Percentiles rank a stretch among this genome's conserved stretches.
These are phyloP conservation scores for Erynnis tages DNA, from an alignment of 2,888 invertebrate species.

Conservation along the genomic window DNA sequence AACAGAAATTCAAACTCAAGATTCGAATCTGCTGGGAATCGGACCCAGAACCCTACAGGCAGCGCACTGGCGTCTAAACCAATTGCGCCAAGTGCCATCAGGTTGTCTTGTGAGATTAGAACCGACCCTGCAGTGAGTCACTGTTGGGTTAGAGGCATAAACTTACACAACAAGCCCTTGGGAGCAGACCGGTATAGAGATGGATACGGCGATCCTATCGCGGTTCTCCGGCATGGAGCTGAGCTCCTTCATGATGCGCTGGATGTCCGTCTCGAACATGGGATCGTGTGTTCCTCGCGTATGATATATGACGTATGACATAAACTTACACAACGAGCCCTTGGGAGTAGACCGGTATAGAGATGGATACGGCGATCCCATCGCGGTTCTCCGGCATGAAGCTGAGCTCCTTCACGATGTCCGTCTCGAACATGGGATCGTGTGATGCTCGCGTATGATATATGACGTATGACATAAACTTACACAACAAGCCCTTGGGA, in stretches of 20 bases:
- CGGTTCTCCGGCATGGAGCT: constrained; percentile 87
- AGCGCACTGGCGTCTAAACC: no score
- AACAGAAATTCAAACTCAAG: no score
- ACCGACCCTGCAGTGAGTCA: no score
- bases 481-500: constrained; percentile 97
- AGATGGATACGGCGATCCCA: constrained; percentile 94
- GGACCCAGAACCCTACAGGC: no score
- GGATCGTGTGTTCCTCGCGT: constrained; percentile 94
- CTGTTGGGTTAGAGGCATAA: no score
- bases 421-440: constrained; percentile 94
- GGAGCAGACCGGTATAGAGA: constrained; percentile 95
- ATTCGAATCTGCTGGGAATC: no score
- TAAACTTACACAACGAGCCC: constrained; percentile 93
- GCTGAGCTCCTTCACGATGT: constrained; percentile 96
- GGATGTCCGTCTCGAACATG: constrained; percentile 94
- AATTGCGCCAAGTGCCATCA: no score
- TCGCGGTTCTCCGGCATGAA: constrained; percentile 85
- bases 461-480: constrained; percentile 67
- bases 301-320: no score
- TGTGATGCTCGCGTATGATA: no score
- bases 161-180: constrained; percentile 96
- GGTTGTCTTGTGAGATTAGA: no score
- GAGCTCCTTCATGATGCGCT: constrained; percentile 95
- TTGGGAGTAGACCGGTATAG: constrained; percentile 95
- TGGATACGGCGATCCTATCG: constrained; percentile 92